Conservation (phyloP, 2,888 invertebrate species). For the Plemyria rubiginata region DNA sequence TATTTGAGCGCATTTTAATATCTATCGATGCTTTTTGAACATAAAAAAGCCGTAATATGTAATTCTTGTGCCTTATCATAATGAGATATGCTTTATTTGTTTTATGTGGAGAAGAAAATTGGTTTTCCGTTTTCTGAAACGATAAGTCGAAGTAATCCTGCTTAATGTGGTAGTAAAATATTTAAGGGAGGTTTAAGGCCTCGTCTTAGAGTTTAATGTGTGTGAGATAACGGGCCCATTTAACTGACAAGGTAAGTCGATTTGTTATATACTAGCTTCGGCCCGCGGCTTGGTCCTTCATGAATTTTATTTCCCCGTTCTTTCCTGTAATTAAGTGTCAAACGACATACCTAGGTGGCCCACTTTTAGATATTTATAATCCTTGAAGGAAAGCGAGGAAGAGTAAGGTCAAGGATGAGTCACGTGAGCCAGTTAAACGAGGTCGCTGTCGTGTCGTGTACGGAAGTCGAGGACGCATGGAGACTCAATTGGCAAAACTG, state of each 20-base stretch:
- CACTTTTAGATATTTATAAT: too few species aligned
- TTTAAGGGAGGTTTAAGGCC: slow-evolving; percentile 9
- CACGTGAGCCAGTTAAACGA: too few species aligned
- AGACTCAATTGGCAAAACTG: too few species aligned
- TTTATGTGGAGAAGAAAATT: slow-evolving; percentile 16
- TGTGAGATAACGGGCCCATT: slow-evolving; percentile 5
- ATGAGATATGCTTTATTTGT: slow-evolving; percentile 28
- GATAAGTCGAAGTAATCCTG: slow-evolving; percentile 16
- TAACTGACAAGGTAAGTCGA: neutral
- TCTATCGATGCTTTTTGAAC: neutral
- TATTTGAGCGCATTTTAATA: neutral
- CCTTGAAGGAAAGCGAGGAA: too few species aligned
- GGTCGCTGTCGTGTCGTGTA: too few species aligned
- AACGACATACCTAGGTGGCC: too few species aligned
- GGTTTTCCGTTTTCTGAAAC: slow-evolving; percentile 14
- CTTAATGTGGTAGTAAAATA: slow-evolving; percentile 20
- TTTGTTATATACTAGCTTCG: neutral
- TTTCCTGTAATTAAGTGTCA: neutral
- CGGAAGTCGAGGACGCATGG: too few species aligned
- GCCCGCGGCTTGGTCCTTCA: neutral
- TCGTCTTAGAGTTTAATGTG: slow-evolving; percentile 8
- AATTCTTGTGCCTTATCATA: slow-evolving; percentile 39
- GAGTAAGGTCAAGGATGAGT: too few species aligned
- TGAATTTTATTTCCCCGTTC: neutral
- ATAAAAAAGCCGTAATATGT: slow-evolving; percentile 40